These are phyloP conservation scores for Aspidiotus destructor DNA, from an alignment of 2,888 invertebrate species.

Conservation along the genomic window DNA sequence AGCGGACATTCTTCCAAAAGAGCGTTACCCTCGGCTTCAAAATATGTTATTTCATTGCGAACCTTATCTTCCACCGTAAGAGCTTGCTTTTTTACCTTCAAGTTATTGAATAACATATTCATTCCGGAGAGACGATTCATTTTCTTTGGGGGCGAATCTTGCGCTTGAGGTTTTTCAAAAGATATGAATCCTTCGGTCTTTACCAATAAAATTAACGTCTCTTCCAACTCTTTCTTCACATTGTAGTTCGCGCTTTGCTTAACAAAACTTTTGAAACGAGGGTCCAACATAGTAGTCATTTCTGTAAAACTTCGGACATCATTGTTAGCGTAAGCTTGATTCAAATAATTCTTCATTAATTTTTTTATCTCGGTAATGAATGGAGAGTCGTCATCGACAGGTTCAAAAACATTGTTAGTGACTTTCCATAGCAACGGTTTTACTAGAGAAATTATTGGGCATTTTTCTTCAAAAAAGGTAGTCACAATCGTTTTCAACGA, in stretches of 20 bases:
- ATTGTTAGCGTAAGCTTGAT: constrained; percentile 41
- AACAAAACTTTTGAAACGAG: constrained; percentile 44
- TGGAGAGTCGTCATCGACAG: constrained; percentile 42
- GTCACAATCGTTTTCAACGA: constrained; percentile 47
- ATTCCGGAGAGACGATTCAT: constrained; percentile 20
- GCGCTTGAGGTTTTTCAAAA: not conserved
- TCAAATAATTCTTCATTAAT: constrained; percentile 42
- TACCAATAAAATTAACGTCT: constrained; percentile 43
- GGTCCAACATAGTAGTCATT: constrained; percentile 45
- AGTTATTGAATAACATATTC: constrained; percentile 18
- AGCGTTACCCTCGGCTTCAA: constrained; percentile 44
- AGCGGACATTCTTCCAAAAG: constrained; percentile 45
- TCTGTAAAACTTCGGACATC: constrained; percentile 43
- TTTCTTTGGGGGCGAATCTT: not conserved
- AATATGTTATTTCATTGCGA: constrained; percentile 44
- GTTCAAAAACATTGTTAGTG: constrained; percentile 44
- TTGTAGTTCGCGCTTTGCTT: constrained; percentile 24
- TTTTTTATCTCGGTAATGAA: constrained; percentile 42
- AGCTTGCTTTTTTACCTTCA: constrained; percentile 39
- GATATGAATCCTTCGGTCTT: constrained; percentile 39
- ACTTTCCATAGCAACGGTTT: constrained; percentile 47
- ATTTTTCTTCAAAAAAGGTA: constrained; percentile 46
- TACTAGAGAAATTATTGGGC: constrained; percentile 45
- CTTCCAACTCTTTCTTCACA: constrained; percentile 27
- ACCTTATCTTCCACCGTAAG: constrained; percentile 44